Evolutionary conservation across 2,797 vertebrate genomes (phyloP).

Genomic region (Hipposideros larvatus): DNA sequence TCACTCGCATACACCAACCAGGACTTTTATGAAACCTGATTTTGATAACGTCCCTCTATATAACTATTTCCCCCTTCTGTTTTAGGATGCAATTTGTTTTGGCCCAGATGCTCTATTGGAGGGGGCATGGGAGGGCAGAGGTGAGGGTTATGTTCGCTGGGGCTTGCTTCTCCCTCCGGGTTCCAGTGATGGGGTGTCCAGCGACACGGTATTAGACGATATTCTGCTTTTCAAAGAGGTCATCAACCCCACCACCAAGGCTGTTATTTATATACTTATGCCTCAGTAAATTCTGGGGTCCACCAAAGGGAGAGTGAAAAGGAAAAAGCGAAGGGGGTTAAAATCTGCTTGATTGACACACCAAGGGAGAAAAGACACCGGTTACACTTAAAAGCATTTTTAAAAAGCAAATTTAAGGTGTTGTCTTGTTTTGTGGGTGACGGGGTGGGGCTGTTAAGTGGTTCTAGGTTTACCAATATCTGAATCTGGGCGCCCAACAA

Average conservation of each 20-base stretch:
- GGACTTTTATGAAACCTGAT: neutral
- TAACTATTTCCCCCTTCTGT: neutral
- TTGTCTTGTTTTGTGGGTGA: neutral
- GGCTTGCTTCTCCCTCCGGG: neutral
- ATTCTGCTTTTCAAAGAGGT: neutral
- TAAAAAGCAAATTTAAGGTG: neutral
- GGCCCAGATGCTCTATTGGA: neutral
- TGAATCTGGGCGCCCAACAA: neutral
- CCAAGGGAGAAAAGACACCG: neutral
- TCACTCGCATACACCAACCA: neutral
- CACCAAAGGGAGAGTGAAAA: neutral
- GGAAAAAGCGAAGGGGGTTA: neutral
- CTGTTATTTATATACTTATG: neutral
- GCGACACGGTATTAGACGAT: neutral
- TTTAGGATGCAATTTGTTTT: neutral
- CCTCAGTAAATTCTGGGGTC: neutral
- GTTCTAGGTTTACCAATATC: neutral
- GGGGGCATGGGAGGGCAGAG: fast-evolving
- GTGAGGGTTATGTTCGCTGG: fast-evolving
- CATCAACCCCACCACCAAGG: too few relatives aligned
- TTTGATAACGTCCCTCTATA: neutral
- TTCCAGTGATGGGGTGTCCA: neutral
- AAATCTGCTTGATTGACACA: neutral
- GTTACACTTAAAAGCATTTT: neutral
- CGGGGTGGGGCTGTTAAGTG: neutral